phyloP scores from a whole-genome alignment of 2,113 vertebrate genomes.

The Tetraodon nigroviridis region DNA sequence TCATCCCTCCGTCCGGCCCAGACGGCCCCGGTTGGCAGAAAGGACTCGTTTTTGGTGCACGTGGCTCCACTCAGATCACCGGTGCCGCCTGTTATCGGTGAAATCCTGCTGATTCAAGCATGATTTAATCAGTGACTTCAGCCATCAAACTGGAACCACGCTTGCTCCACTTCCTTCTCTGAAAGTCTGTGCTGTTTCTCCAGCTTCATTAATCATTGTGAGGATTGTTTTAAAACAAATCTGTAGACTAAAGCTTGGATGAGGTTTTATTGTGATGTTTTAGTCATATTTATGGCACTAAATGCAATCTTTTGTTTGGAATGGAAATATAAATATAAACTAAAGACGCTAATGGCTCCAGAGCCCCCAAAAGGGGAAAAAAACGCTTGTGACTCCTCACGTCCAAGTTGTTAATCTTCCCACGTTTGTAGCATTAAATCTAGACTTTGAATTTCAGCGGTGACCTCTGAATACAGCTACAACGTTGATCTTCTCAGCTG shows the following conservation, averaged over 20 bases:
- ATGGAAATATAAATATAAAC: background rate
- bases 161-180: background rate
- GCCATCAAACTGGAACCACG: slow-evolving; percentile 9
- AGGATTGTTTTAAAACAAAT: background rate
- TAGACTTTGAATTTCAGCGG: too few relatives aligned
- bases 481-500: too few relatives aligned
- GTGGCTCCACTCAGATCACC: slow-evolving; percentile 39
- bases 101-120: slow-evolving; percentile 14
- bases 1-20: slow-evolving; percentile 7
- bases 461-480: too few relatives aligned
- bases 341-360: background rate
- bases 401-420: too few relatives aligned
- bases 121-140: slow-evolving; percentile 8
- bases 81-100: slow-evolving; percentile 1
- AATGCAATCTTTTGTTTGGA: background rate
- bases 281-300: background rate
- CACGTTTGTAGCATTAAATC: too few relatives aligned
- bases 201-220: slow-evolving; percentile 7
- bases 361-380: too few relatives aligned
- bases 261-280: background rate
- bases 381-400: too few relatives aligned
- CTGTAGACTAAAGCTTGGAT: background rate
- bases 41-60: slow-evolving; percentile 31
- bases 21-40: slow-evolving; percentile 8
- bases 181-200: background rate